Conservation (phyloP, 2,797 vertebrate genomes). For the Carcharodon carcharias region DNA sequence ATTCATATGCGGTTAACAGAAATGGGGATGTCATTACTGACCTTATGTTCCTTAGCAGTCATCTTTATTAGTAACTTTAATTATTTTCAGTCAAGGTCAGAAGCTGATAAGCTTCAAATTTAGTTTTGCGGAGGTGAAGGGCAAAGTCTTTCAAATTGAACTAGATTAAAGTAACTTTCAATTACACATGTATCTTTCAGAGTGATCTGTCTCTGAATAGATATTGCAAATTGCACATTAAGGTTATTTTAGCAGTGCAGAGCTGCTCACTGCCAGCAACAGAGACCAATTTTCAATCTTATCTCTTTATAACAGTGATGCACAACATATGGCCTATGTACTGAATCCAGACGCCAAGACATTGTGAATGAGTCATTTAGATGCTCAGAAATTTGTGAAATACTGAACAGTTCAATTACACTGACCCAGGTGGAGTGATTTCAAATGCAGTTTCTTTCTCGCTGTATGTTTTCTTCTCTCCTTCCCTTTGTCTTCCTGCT, state of each 20-base stretch:
- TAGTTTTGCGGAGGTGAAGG: conserved; percentile 1
- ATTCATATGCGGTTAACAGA: conserved; percentile 14
- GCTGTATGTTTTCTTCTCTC: background rate
- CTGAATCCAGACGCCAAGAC: background rate
- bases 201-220: conserved; percentile 9
- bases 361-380: background rate
- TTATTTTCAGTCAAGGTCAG: conserved; percentile 4
- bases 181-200: conserved; percentile 29
- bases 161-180: conserved; percentile 30
- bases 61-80: conserved; percentile 26
- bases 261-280: background rate
- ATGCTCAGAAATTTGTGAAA: background rate
- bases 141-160: conserved; percentile 18
- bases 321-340: background rate
- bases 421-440: background rate
- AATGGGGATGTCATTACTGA: conserved; percentile 8
- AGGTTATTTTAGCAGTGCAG: conserved; percentile 21
- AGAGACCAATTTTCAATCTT: conserved; percentile 24
- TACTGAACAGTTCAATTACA: background rate
- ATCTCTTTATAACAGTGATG: conserved; percentile 19
- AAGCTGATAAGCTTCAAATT: conserved; percentile 30
- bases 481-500: background rate
- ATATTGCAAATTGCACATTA: background rate
- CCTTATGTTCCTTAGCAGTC: background rate
- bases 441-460: background rate